Conservation (phyloP, 2,888 invertebrate species). For the Heteropelma amictum region DNA sequence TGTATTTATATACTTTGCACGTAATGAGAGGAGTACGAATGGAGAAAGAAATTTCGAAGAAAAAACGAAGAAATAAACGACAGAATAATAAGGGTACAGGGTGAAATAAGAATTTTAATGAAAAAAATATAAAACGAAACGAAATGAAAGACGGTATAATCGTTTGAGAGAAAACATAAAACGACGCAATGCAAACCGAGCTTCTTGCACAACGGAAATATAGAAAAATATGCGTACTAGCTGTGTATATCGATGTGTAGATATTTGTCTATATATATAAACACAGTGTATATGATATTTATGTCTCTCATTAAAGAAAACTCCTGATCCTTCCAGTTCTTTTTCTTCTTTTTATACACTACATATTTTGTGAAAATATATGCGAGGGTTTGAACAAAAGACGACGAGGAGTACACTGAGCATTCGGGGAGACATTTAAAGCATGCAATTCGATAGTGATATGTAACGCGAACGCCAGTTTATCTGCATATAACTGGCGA, state of each 20-base stretch:
- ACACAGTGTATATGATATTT: conserved; percentile 52
- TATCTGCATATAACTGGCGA: conserved; percentile 21
- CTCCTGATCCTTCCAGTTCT: background rate
- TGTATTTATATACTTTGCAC: conserved; percentile 52
- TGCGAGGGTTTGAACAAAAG: conserved; percentile 63
- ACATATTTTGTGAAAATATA: conserved; percentile 26
- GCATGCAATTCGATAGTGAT: conserved; percentile 75
- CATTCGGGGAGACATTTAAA: conserved; percentile 77
- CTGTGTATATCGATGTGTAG: too few species aligned
- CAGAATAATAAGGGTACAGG: conserved; percentile 18
- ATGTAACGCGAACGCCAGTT: conserved; percentile 63
- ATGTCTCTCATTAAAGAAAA: conserved; percentile 39
- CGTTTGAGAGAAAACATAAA: conserved; percentile 41
- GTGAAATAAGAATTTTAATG: background rate
- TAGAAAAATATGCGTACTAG: too few species aligned
- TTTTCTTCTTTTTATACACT: background rate
- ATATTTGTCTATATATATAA: conserved; percentile 30
- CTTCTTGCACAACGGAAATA: too few species aligned
- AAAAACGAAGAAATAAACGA: conserved; percentile 16
- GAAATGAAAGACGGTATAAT: conserved; percentile 13
- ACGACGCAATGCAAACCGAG: conserved; percentile 42
- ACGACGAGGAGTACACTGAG: conserved; percentile 76
- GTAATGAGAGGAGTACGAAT: conserved; percentile 45
- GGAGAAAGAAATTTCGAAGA: background rate
- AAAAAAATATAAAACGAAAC: conserved; percentile 25